Base-by-base conservation (phyloP, 2,113 vertebrate genomes). In the Sardina pilchardus region DNA sequence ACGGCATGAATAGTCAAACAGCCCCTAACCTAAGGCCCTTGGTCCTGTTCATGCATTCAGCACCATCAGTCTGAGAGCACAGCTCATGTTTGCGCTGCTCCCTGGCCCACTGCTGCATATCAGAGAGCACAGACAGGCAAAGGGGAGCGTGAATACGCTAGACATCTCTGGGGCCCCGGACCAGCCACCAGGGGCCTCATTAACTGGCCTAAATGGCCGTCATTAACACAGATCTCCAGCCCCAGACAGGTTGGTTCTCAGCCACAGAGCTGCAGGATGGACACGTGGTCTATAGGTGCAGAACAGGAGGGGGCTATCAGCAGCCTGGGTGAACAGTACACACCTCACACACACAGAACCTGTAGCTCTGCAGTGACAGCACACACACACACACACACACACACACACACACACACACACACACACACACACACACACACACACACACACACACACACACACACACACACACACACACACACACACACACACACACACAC, bases 401-500 rank as follows among this genome's bases (percentile, higher is more conserved):
- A 75, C 34, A 75, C 30, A 75, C 34, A 36, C 50, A 53, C 59
- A 63, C 19, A 44, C 53, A 63, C 12, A 86, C 21, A 63, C 59
- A 63, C 59, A 63, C 59, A 63, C 59, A 63, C 59, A 63, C 59
- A 63, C 59, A 63, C 59, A 63, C 7, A 63, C 59, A 63, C n/a
- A 63, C 21, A 63, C 24, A 63, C 50, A 53, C 50, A 53, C 50
- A 53, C 50, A 53, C 50, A 59, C 50, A 84, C 82, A 53, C 47
- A 45, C 83, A 84, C 47, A 67, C 59, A 53, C 26, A 83, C 82
- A 56, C 47, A 21, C 81, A 56, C 26, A 26, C 26, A 83, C n/a
- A 30, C 47, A 21, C 26, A 82, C 45, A 82, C 47, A 53, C n/a
- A 50, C n/a, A 82, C 81, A 16, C 21, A 50, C 8, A 47, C 56